phyloP scores from a whole-genome alignment of 1,140 invertebrate species.

The Solen grandis region DNA sequence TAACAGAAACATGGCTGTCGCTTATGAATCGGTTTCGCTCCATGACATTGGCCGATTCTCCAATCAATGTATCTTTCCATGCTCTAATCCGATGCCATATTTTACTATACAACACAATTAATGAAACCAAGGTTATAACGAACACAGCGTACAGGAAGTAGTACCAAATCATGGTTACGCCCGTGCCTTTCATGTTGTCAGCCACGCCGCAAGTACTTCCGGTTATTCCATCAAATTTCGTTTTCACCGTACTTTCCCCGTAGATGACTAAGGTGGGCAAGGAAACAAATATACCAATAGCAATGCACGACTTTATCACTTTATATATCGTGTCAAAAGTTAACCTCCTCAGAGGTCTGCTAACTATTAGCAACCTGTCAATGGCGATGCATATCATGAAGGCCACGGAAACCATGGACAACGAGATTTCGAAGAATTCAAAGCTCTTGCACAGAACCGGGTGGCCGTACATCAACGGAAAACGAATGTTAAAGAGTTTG shows the following conservation, averaged over 20 bases:
- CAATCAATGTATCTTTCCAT: not conserved
- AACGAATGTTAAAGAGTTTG: not conserved
- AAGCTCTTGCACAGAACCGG: not conserved
- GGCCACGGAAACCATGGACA: not conserved
- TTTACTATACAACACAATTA: not conserved
- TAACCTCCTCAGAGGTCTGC: not conserved
- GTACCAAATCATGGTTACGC: not conserved
- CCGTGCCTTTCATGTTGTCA: not conserved
- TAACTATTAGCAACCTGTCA: not conserved
- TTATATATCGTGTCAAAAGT: not conserved
- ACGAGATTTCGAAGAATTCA: not conserved
- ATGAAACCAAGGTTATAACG: not conserved
- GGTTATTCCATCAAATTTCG: not conserved
- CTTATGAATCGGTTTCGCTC: no score
- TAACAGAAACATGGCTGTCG: no score
- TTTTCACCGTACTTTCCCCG: not conserved
- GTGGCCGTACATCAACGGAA: not conserved
- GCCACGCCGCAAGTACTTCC: not conserved
- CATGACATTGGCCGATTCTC: no score
- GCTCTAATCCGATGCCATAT: not conserved
- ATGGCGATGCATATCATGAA: not conserved
- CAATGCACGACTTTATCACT: not conserved
- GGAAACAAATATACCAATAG: not conserved
- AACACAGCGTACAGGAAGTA: not conserved
- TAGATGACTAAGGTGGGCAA: not conserved